Percentiles rank a stretch among this genome's conserved stretches.
These are phyloP conservation scores for Papilio xuthus DNA, from an alignment of 1,140 invertebrate species.

Conservation along the genomic window DNA sequence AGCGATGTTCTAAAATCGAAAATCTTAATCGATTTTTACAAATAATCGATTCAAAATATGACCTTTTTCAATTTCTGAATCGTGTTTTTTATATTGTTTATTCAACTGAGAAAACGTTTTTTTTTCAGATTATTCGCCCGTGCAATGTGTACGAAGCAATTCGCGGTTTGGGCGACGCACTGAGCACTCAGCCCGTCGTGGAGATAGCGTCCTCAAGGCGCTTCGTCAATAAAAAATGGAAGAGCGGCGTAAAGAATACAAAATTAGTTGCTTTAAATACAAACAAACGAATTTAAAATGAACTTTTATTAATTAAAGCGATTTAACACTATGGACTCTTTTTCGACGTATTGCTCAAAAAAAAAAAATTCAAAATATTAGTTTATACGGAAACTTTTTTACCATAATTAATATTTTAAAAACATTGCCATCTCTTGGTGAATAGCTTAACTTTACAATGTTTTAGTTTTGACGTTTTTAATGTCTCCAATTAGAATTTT, in stretches of 20 bases:
- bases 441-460: neutral
- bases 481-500: too few relatives aligned
- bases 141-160: slow-evolving; percentile 52
- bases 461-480: too few relatives aligned
- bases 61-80: neutral
- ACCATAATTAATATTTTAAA: too few relatives aligned
- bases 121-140: slow-evolving; percentile 60
- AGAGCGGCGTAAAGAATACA: slow-evolving; percentile 38
- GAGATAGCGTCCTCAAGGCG: slow-evolving; percentile 48
- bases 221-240: slow-evolving; percentile 39
- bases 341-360: neutral
- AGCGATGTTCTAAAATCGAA: too few relatives aligned
- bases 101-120: neutral
- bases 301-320: neutral
- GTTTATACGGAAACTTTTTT: neutral
- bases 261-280: slow-evolving; percentile 14
- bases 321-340: neutral
- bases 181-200: slow-evolving; percentile 55
- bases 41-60: neutral
- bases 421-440: neutral
- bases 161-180: slow-evolving; percentile 45
- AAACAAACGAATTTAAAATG: neutral
- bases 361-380: too few relatives aligned
- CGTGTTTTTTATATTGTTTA: too few relatives aligned
- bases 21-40: neutral